These are phyloP conservation scores for Berghia stephanieae DNA, from an alignment of 1,140 invertebrate genomes.

Conservation along the genomic window DNA sequence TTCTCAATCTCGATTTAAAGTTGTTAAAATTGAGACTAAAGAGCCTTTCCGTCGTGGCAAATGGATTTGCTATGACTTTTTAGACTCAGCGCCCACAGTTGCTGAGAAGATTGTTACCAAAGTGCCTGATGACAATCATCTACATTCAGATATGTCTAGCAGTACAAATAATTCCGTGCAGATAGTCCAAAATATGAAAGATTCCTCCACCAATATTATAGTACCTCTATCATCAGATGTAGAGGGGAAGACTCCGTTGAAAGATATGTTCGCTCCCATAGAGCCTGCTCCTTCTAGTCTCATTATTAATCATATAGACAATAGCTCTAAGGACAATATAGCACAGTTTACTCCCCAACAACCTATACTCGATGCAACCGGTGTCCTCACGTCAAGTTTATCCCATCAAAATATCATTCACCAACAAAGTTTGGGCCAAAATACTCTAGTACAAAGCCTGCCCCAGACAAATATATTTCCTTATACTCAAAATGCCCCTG, in stretches of 20 bases:
- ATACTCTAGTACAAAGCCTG: conserved; percentile 21
- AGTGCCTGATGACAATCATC: conserved; percentile 39
- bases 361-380: not conserved
- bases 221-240: conserved; percentile 30
- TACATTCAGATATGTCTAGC: conserved; percentile 41
- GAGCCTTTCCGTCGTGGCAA: conserved; percentile 92
- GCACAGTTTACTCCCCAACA: conserved; percentile 22
- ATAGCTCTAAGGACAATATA: conserved; percentile 3
- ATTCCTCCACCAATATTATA: conserved; percentile 57
- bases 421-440: not conserved
- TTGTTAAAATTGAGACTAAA: conserved; percentile 91
- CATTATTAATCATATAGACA: conserved; percentile 21
- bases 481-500: conserved; percentile 23
- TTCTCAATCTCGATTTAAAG: conserved; percentile 77
- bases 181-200: conserved; percentile 55
- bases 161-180: conserved; percentile 58
- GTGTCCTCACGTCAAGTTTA: conserved; percentile 15
- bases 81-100: conserved; percentile 76
- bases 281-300: conserved; percentile 44
- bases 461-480: conserved; percentile 18
- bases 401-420: conserved; percentile 26
- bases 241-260: not conserved
- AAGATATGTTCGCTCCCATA: conserved; percentile 40
- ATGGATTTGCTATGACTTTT: conserved; percentile 95
- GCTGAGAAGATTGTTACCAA: conserved; percentile 45